Conservation (phyloP, 2,113 vertebrate genomes). For the Scomber colias region DNA sequence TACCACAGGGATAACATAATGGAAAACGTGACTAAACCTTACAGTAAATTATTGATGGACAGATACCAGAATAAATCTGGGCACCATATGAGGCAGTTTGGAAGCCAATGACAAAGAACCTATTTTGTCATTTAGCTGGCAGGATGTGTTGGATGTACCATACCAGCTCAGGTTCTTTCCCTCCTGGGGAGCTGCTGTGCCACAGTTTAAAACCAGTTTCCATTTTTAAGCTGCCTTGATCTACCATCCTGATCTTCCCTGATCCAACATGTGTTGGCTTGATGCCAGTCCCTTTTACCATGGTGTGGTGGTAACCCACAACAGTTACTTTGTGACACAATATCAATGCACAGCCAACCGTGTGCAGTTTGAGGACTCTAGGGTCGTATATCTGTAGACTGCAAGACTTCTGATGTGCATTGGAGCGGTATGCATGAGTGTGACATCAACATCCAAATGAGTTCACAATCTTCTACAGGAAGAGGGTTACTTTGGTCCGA, state of each 20-base stretch:
- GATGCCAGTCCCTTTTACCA: neutral
- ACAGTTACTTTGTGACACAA: neutral
- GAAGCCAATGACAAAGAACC: too few relatives aligned
- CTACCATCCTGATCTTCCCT: neutral
- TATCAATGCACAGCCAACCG: neutral
- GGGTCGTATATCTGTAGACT: neutral
- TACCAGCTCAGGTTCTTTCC: neutral
- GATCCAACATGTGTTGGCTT: neutral
- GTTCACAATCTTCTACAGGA: constrained; percentile 5
- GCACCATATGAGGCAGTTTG: too few relatives aligned
- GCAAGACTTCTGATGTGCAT: neutral
- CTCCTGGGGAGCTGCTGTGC: neutral
- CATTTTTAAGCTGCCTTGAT: neutral
- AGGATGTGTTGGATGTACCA: neutral
- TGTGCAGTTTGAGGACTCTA: neutral
- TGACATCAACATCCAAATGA: neutral
- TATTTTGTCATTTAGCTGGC: neutral
- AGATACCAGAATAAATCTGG: too few relatives aligned
- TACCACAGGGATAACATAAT: too few relatives aligned
- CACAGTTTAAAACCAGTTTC: neutral
- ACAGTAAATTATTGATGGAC: too few relatives aligned
- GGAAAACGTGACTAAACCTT: too few relatives aligned
- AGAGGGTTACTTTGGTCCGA: neutral
- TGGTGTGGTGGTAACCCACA: neutral
- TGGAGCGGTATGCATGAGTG: neutral